phyloP scores from a whole-genome alignment of 2,113 vertebrate genomes.

The Entelurus aequoreus region DNA sequence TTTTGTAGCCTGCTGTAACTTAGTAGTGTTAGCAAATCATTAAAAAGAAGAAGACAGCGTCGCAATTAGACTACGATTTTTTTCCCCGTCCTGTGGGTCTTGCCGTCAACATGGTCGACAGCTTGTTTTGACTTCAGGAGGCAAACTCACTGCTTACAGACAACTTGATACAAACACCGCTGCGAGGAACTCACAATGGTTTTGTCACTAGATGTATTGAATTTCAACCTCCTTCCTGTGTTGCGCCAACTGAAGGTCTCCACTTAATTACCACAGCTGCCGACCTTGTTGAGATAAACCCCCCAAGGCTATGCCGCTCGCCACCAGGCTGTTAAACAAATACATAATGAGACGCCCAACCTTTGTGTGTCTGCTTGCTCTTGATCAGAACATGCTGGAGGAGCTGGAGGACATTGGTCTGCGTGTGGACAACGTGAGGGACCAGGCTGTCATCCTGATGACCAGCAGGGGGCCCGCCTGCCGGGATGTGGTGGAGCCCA shows the following conservation, averaged over 20 bases:
- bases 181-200: background rate
- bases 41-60: background rate
- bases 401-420: conserved; percentile 82
- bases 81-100: background rate
- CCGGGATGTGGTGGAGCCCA: conserved; percentile 87
- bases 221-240: conserved; percentile 9
- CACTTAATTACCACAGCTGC: conserved; percentile 15
- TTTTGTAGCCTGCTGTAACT: background rate
- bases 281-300: no score
- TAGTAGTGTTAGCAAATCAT: background rate
- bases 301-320: no score
- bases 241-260: conserved; percentile 17
- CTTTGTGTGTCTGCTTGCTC: conserved; percentile 5
- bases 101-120: background rate
- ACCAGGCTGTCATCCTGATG: conserved; percentile 86
- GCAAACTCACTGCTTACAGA: background rate
- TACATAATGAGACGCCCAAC: background rate
- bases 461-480: conserved; percentile 81
- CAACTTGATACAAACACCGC: background rate
- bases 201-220: conserved; percentile 4
- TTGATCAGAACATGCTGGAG: conserved; percentile 46
- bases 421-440: conserved; percentile 84
- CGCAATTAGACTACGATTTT: background rate
- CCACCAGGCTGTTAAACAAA: no score
- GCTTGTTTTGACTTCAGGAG: background rate